These are phyloP conservation scores for Dendronephthya gigantea DNA, from an alignment of 64 coral and sea anemone species.

Conservation along the genomic window DNA sequence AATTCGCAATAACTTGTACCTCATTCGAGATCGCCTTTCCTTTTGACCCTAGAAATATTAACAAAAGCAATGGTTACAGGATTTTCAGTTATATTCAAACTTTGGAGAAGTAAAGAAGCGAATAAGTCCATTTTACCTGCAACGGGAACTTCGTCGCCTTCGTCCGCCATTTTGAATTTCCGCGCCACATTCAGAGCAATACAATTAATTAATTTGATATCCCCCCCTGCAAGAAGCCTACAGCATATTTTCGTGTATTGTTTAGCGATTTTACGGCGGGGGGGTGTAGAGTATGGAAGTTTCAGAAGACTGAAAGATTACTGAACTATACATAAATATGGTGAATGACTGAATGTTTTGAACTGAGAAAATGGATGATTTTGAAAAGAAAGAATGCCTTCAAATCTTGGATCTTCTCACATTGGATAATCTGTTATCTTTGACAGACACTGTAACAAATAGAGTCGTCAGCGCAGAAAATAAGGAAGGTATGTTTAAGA, in stretches of 20 bases:
- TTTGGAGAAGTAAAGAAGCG: not conserved
- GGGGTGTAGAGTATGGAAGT: too few species aligned
- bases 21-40: not conserved
- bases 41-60: not conserved
- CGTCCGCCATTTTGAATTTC: not conserved
- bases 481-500: conserved; percentile 48
- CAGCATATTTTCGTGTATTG: not conserved
- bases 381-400: conserved; percentile 43
- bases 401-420: conserved; percentile 51
- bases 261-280: not conserved
- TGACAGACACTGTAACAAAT: conserved; percentile 86
- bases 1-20: not conserved
- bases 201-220: not conserved
- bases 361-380: conserved; percentile 51
- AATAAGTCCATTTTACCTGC: not conserved
- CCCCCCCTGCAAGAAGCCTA: not conserved
- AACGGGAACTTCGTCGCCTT: not conserved
- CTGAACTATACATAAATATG: not conserved
- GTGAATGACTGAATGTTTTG: not conserved
- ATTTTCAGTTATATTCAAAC: not conserved
- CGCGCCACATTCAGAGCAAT: not conserved
- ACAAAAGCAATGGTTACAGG: not conserved
- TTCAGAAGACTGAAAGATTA: too few species aligned
- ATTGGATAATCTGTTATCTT: conserved; percentile 43
- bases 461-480: conserved; percentile 57